Percentiles rank a stretch among this genome's conserved stretches.
Conservation (phyloP, 2,888 invertebrate species). For the Ormia ochracea region DNA sequence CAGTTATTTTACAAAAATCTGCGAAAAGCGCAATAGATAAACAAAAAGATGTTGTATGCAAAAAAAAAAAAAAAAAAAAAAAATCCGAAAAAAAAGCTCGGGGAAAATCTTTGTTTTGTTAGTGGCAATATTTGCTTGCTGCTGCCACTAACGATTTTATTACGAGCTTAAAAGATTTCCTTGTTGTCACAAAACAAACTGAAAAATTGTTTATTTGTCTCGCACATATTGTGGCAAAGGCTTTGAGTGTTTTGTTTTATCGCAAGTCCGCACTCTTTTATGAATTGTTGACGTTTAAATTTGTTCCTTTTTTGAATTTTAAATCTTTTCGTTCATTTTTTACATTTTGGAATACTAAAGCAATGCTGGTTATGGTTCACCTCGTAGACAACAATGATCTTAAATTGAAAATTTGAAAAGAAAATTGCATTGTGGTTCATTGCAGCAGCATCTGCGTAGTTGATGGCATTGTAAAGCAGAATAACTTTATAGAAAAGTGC, state of each 20-base stretch:
- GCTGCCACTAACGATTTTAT: conserved; percentile 29
- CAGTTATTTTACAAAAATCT: neutral
- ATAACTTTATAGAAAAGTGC: too few relatives aligned
- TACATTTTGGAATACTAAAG: neutral
- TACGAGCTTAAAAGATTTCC: conserved; percentile 54
- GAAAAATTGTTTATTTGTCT: neutral
- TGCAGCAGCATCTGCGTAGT: conserved; percentile 10
- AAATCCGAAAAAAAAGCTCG: too few relatives aligned
- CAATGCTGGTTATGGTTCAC: conserved; percentile 6
- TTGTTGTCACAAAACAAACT: conserved; percentile 26
- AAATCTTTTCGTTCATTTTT: neutral
- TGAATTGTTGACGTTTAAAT: neutral
- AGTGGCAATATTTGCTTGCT: neutral
- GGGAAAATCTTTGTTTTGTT: conserved; percentile 5
- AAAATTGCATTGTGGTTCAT: conserved; percentile 1
- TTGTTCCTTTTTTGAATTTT: neutral
- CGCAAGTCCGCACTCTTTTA: neutral
- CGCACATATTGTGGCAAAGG: neutral
- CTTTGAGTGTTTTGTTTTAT: neutral
- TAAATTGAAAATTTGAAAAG: neutral
- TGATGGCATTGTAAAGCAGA: neutral
- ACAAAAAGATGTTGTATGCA: neutral
- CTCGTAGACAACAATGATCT: conserved; percentile 16
- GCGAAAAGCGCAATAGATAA: neutral
- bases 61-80: conserved; percentile 9